Conservation (phyloP, 1,140 invertebrate genomes). For the Drosophila subobscura region DNA sequence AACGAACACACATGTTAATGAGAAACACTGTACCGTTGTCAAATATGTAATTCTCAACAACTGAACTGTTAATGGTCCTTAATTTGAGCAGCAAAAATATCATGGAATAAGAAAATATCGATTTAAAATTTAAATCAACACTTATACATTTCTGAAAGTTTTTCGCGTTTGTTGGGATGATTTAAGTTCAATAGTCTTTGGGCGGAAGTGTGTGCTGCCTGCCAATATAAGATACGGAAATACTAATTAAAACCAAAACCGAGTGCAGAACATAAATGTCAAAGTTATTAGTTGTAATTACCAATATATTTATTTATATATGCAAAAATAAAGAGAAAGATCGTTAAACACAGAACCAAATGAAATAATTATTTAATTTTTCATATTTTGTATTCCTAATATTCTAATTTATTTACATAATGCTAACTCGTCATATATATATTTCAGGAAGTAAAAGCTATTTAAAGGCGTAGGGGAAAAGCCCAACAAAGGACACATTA, state of each 20-base stretch:
- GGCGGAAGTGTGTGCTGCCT: conserved; percentile 25
- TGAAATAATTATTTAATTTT: background rate
- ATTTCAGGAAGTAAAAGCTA: background rate
- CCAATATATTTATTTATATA: conserved; percentile 77
- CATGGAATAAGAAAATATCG: conserved; percentile 31
- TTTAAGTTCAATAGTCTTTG: conserved; percentile 47
- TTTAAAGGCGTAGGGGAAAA: background rate
- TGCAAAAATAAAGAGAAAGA: conserved; percentile 78
- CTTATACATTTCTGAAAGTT: conserved; percentile 41
- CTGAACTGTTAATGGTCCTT: conserved; percentile 15
- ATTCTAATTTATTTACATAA: too few relatives aligned
- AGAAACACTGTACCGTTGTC: conserved; percentile 31
- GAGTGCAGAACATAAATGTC: conserved; percentile 49
- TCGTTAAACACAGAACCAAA: conserved; percentile 61
- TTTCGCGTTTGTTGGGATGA: conserved; percentile 39
- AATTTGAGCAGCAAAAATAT: conserved; percentile 41
- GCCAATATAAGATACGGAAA: conserved; percentile 30
- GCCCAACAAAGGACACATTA: too few relatives aligned
- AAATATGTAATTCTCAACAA: conserved; percentile 14
- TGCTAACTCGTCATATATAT: background rate
- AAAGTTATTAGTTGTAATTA: conserved; percentile 78
- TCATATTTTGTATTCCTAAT: too few relatives aligned
- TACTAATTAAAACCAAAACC: conserved; percentile 29
- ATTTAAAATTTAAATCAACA: conserved; percentile 48
- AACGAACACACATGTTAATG: conserved; percentile 54